phyloP scores from a whole-genome alignment of 2,797 vertebrate genomes.

The Acanthiza pusilla region DNA sequence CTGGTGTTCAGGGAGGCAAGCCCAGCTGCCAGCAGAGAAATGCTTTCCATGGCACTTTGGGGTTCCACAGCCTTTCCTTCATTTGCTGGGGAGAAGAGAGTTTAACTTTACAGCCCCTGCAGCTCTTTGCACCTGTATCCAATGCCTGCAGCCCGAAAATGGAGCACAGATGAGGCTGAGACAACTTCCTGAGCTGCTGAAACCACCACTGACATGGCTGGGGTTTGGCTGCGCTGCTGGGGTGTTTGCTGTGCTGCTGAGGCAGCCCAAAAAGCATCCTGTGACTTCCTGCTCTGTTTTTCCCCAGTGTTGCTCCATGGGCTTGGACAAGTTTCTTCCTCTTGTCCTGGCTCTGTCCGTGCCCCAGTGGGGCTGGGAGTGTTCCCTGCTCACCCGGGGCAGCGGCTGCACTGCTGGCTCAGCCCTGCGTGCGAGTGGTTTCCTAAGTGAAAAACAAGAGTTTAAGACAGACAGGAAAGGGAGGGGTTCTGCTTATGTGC shows the following conservation, averaged over 20 bases:
- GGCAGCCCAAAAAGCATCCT: background rate
- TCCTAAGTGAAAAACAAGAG: conserved; percentile 16
- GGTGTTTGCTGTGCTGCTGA: background rate
- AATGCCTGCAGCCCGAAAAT: background rate
- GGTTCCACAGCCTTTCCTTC: background rate
- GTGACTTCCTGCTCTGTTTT: background rate
- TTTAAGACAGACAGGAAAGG: conserved; percentile 48
- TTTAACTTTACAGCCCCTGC: background rate
- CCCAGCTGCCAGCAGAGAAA: background rate
- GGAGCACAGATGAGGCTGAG: background rate
- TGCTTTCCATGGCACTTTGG: rapidly evolving
- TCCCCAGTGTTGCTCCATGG: rapidly evolving
- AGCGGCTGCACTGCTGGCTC: background rate
- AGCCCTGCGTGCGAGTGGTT: background rate
- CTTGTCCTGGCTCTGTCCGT: rapidly evolving
- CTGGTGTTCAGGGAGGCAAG: background rate
- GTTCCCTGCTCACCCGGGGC: background rate
- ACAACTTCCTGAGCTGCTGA: conserved; percentile 7
- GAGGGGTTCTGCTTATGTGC: background rate
- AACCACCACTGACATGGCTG: background rate
- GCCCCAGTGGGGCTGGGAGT: background rate
- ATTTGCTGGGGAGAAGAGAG: background rate
- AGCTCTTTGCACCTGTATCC: background rate
- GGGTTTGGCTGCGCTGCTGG: background rate
- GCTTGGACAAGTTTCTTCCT: background rate